These are phyloP conservation scores for Rotaria socialis DNA, from an alignment of 2,888 invertebrate species.

Conservation along the genomic window DNA sequence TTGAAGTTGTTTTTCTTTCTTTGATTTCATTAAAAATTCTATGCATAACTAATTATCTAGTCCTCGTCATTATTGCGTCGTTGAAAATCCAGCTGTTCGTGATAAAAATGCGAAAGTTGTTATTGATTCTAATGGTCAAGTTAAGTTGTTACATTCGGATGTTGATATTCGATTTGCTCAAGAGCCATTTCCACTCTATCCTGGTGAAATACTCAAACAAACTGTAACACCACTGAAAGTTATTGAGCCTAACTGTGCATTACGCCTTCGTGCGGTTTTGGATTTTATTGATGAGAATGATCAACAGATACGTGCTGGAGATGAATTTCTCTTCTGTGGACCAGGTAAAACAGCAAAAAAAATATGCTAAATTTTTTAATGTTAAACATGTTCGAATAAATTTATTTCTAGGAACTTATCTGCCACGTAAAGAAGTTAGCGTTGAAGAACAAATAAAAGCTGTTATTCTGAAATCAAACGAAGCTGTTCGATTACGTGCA, in stretches of 20 bases:
- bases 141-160: slow-evolving; percentile 60
- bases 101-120: slow-evolving; percentile 52
- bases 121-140: slow-evolving; percentile 59
- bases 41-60: neutral
- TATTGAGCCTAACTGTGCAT: slow-evolving; percentile 60
- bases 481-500: slow-evolving; percentile 61
- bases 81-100: slow-evolving; percentile 60
- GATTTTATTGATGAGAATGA: slow-evolving; percentile 56
- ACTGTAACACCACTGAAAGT: slow-evolving; percentile 52
- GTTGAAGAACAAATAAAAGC: slow-evolving; percentile 60
- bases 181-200: slow-evolving; percentile 56
- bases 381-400: too few species aligned
- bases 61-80: slow-evolving; percentile 61
- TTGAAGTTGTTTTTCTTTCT: neutral
- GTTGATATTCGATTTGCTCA: slow-evolving; percentile 60
- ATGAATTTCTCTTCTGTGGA: slow-evolving; percentile 63
- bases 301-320: slow-evolving; percentile 58
- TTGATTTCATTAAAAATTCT: neutral
- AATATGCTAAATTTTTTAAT: neutral
- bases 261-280: slow-evolving; percentile 58
- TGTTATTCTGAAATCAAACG: slow-evolving; percentile 60
- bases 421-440: slow-evolving; percentile 60
- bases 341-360: slow-evolving; percentile 42
- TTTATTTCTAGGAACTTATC: slow-evolving; percentile 18
- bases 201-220: slow-evolving; percentile 52